Conservation (phyloP, 2,888 invertebrate genomes). For the Theretra japonica region DNA sequence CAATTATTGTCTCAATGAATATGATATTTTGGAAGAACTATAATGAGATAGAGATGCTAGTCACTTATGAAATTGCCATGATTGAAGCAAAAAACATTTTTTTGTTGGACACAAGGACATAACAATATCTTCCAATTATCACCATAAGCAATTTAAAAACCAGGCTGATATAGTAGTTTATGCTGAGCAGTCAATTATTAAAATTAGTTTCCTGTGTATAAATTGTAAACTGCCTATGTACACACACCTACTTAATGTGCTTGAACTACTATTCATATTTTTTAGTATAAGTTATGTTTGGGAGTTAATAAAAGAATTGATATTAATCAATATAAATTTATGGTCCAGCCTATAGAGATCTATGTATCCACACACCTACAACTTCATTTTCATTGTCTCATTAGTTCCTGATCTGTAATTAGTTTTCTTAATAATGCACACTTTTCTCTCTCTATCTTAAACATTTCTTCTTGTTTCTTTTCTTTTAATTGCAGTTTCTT, state of each 20-base stretch:
- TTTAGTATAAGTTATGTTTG: background rate
- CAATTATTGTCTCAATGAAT: constrained; percentile 67
- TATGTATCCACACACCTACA: constrained; percentile 35
- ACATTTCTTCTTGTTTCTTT: constrained; percentile 66
- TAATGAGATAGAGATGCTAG: constrained; percentile 16
- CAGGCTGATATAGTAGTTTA: no score
- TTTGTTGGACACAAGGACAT: no score
- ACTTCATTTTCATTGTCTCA: constrained; percentile 38
- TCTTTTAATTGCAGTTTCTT: constrained; percentile 66
- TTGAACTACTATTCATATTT: background rate
- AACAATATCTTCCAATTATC: no score
- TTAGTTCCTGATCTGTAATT: constrained; percentile 53
- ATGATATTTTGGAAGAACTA: constrained; percentile 58
- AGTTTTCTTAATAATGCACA: constrained; percentile 63
- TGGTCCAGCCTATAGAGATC: constrained; percentile 21
- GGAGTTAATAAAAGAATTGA: background rate
- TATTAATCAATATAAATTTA: background rate
- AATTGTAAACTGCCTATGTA: no score
- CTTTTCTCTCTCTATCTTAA: constrained; percentile 69
- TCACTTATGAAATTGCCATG: background rate
- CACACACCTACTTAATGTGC: background rate
- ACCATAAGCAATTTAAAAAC: no score
- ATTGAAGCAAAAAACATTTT: no score
- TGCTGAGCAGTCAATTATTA: no score
- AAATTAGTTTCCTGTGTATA: no score